phyloP scores from a whole-genome alignment of 2,888 invertebrate species.

The Eumerus sabulonum region DNA sequence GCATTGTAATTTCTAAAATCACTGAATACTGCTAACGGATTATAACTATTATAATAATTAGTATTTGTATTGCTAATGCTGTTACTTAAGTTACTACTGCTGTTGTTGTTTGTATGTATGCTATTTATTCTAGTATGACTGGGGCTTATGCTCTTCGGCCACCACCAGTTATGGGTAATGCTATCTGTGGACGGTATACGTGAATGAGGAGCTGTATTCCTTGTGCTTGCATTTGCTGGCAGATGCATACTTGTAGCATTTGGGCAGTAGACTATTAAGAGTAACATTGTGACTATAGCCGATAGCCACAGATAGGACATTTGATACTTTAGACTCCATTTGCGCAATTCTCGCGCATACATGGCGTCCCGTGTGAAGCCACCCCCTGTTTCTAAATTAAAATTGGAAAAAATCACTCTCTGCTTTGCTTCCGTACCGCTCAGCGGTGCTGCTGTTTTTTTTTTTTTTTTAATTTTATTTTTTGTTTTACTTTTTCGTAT shows the following conservation, averaged over 20 bases:
- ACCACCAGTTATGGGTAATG: conserved; percentile 62
- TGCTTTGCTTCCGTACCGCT: conserved; percentile 21
- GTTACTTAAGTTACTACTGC: conserved; percentile 70
- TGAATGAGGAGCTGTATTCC: conserved; percentile 47
- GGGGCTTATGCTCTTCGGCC: conserved; percentile 22
- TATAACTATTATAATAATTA: conserved; percentile 58
- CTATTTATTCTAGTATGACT: conserved; percentile 48
- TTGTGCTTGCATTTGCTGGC: conserved; percentile 69
- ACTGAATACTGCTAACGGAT: conserved; percentile 67
- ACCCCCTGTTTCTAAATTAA: conserved; percentile 64
- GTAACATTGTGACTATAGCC: conserved; percentile 77
- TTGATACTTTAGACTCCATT: conserved; percentile 80
- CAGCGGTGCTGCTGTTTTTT: conserved; percentile 9
- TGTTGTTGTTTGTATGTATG: conserved; percentile 64
- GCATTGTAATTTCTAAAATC: conserved; percentile 67
- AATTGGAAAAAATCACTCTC: conserved; percentile 35
- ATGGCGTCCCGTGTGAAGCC: conserved; percentile 77
- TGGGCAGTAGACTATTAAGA: conserved; percentile 76
- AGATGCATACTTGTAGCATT: conserved; percentile 73
- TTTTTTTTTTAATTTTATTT: too few relatives aligned
- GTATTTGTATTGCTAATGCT: conserved; percentile 61
- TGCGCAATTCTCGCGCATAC: conserved; percentile 80
- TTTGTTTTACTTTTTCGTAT: too few relatives aligned
- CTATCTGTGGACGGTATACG: conserved; percentile 55
- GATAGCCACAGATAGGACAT: conserved; percentile 78